phyloP scores from a whole-genome alignment of 2,888 invertebrate species.

The Metacarcinus magister region DNA sequence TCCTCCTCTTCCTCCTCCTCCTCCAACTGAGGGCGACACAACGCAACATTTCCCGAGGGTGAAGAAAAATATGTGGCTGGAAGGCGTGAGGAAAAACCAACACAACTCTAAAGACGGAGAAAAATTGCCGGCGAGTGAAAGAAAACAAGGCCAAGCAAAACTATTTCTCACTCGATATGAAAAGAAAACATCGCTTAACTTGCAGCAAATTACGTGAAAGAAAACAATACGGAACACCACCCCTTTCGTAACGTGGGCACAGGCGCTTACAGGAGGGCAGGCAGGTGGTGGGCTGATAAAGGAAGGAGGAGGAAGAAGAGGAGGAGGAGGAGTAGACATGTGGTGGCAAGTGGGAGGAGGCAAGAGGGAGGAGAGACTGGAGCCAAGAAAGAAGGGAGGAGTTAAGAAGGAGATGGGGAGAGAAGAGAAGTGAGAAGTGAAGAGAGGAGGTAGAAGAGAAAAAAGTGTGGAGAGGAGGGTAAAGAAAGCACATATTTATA shows the following conservation, averaged over 20 bases:
- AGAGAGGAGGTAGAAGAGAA: no score
- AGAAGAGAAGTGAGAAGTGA: no score
- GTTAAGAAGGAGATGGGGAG: not conserved
- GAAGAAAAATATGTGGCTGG: not conserved
- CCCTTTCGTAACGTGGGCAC: not conserved
- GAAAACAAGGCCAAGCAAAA: conserved; percentile 7
- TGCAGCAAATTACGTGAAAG: not conserved
- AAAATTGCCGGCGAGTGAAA: not conserved
- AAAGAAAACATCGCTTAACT: conserved; percentile 36
- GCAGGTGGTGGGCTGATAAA: not conserved
- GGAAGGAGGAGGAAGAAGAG: not conserved
- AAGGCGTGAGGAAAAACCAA: not conserved
- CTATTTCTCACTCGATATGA: conserved; percentile 35
- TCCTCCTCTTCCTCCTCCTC: not conserved
- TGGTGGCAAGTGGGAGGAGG: not conserved
- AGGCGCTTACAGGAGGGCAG: no score
- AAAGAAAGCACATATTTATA: no score
- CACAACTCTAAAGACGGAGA: not conserved
- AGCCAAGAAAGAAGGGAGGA: not conserved
- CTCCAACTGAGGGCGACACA: not conserved
- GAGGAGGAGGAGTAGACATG: not conserved
- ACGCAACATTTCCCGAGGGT: conserved; percentile 27
- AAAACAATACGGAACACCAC: not conserved
- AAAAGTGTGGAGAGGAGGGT: no score
- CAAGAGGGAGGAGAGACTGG: not conserved